Base-by-base conservation (phyloP, 2,888 invertebrate species). In the Bombyx huttoni region DNA sequence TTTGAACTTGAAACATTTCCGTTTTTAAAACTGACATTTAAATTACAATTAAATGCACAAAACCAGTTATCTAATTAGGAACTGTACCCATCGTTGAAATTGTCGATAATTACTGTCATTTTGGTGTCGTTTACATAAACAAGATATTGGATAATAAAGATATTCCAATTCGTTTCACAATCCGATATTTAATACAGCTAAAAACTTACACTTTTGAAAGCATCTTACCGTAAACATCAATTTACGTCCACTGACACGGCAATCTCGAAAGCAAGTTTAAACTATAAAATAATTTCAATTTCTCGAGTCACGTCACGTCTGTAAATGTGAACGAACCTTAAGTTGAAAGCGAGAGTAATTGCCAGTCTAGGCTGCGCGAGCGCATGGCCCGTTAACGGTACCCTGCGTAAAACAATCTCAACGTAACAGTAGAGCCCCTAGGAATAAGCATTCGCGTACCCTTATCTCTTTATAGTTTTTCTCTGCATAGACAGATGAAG, bases 321-420 rank as follows among this genome's bases (percentile, higher is more conserved):
- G 12, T 40, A 40, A 40, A 40, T 40, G 40, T 40, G 40, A 40
- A 40, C 74, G 73, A 75, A 69, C 67, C 72, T 70, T 69, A 57
- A 67, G 73, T 76, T 64, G 85, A 87, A 84, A 87, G 82, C 74
- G 81, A 85, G 79, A 85, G 85, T 81, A 74, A 75, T 75, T 65
- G 69, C 51, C 55, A 55, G 59, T 24, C 63, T 65, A 65, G 63
- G 71, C 62, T 58, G 64, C 65, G 61, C 61, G 52, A 51, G 63
- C 65, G 68, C 68, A 65, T 62, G 65, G 55, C 56, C 60, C 57
- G 24, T 24, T 69, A 80, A 81, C 81, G 82, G 85, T 78, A 83
- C 66, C 70, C 60, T 68, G 72, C 68, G 81, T 82, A 73, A 62
- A 56, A 49, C 49, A 61, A 51, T 40, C 40, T 12, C 40, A 40